Conservation (phyloP, 1,140 invertebrate species). For the Drosophila orosa region DNA sequence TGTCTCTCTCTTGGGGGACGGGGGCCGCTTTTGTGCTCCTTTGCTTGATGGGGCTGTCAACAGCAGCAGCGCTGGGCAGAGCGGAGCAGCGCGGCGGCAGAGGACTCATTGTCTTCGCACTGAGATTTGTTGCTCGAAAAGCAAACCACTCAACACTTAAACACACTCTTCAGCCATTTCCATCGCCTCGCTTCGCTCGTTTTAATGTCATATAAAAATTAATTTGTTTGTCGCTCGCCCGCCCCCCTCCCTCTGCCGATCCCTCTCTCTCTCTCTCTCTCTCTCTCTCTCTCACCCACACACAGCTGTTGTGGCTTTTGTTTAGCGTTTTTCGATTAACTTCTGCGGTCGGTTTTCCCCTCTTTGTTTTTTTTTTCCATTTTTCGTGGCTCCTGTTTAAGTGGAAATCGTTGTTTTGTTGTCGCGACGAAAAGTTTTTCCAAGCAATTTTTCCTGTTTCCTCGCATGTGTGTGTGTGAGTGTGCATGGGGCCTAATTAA, state of each 20-base stretch:
- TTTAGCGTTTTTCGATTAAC: slow-evolving; percentile 82
- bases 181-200: slow-evolving; percentile 74
- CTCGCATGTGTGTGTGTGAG: slow-evolving; percentile 5
- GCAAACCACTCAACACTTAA: slow-evolving; percentile 75
- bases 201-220: slow-evolving; percentile 83
- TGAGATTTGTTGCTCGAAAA: slow-evolving; percentile 72
- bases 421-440: slow-evolving; percentile 74
- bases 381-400: slow-evolving; percentile 68
- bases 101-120: slow-evolving; percentile 67
- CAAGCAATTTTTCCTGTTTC: slow-evolving; percentile 66
- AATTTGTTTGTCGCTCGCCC: slow-evolving; percentile 78
- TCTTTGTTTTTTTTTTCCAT: slow-evolving; percentile 38
- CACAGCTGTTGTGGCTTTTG: slow-evolving; percentile 52
- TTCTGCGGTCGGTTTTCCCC: slow-evolving; percentile 68
- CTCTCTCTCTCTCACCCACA: not conserved
- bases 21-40: slow-evolving; percentile 12
- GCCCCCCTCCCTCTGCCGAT: slow-evolving; percentile 12
- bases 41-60: slow-evolving; percentile 46
- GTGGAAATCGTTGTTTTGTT: slow-evolving; percentile 82
- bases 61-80: slow-evolving; percentile 21
- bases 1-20: slow-evolving; percentile 12
- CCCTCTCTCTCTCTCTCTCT: not conserved
- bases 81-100: slow-evolving; percentile 53
- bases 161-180: slow-evolving; percentile 60
- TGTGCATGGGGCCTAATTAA: slow-evolving; percentile 64